A percentile compares a stretch with the other conserved stretches of the same genome.
These are phyloP conservation scores for Dioctria rufipes DNA, from an alignment of 2,888 invertebrate species.

Conservation along the genomic window DNA sequence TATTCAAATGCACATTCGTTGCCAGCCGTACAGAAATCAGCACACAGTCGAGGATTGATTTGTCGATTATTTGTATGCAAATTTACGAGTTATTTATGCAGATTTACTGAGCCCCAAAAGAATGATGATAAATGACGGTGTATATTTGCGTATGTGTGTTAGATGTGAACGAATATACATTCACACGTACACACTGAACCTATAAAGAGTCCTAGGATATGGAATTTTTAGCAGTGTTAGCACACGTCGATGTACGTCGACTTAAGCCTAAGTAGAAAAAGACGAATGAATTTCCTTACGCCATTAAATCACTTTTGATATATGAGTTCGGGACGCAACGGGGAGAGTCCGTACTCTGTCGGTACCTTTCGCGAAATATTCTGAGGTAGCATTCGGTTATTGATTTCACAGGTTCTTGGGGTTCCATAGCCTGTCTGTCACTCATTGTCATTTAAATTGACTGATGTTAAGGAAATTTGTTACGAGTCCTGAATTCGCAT, in stretches of 20 bases:
- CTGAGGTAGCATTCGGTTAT: conserved; percentile 33
- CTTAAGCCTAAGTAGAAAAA: conserved; percentile 39
- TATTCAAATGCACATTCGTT: neutral
- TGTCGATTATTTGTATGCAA: conserved; percentile 65
- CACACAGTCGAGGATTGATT: conserved; percentile 58
- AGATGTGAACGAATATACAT: neutral
- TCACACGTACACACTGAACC: no score
- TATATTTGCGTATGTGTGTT: conserved; percentile 27
- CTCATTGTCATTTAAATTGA: conserved; percentile 46
- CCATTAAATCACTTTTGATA: conserved; percentile 60
- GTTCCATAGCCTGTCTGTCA: conserved; percentile 38
- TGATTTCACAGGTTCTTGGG: conserved; percentile 43
- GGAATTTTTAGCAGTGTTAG: neutral
- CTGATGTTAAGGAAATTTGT: conserved; percentile 48
- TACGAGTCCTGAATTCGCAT: neutral
- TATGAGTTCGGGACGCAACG: conserved; percentile 46
- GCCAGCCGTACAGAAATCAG: neutral
- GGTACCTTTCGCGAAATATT: conserved; percentile 47
- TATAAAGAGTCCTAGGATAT: neutral
- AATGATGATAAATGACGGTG: conserved; percentile 49
- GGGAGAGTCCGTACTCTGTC: conserved; percentile 16
- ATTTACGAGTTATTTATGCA: conserved; percentile 64
- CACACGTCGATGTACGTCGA: conserved; percentile 5
- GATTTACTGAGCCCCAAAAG: conserved; percentile 58
- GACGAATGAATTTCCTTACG: conserved; percentile 55